phyloP scores from a whole-genome alignment of 2,797 vertebrate species.

The Coccyzus lansbergi region DNA sequence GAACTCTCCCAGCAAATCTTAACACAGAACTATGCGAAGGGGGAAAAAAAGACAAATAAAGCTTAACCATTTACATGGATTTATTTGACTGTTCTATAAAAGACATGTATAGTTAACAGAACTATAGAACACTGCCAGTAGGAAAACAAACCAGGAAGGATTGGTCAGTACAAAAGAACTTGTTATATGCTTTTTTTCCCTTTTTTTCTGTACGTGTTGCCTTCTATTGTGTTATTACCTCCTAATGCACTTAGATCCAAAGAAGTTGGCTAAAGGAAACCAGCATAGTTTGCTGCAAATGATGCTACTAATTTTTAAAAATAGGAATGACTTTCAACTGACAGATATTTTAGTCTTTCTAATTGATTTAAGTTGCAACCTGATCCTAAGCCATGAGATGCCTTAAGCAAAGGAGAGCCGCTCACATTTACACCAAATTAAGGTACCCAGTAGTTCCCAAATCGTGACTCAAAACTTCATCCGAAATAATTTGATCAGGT shows the following conservation, averaged over 20 bases:
- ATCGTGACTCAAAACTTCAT: background rate
- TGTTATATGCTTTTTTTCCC: background rate
- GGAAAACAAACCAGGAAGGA: background rate
- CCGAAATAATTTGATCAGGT: background rate
- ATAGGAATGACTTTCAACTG: background rate
- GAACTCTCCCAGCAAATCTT: background rate
- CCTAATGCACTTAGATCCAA: background rate
- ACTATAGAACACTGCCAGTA: background rate
- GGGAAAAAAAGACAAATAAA: background rate
- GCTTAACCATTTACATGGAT: background rate
- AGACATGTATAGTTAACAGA: background rate
- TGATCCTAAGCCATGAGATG: background rate
- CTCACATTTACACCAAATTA: background rate
- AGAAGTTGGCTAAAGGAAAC: background rate
- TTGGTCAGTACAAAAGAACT: background rate
- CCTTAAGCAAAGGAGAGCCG: background rate
- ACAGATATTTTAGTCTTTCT: background rate
- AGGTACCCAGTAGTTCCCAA: background rate
- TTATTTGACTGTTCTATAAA: background rate
- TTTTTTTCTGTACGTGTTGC: background rate
- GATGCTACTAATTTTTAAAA: background rate
- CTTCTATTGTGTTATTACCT: background rate
- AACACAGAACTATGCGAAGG: background rate
- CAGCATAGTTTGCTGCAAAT: background rate
- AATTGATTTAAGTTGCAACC: background rate